Conservation (phyloP, 2,113 vertebrate species). For the Vulpes vulpes region DNA sequence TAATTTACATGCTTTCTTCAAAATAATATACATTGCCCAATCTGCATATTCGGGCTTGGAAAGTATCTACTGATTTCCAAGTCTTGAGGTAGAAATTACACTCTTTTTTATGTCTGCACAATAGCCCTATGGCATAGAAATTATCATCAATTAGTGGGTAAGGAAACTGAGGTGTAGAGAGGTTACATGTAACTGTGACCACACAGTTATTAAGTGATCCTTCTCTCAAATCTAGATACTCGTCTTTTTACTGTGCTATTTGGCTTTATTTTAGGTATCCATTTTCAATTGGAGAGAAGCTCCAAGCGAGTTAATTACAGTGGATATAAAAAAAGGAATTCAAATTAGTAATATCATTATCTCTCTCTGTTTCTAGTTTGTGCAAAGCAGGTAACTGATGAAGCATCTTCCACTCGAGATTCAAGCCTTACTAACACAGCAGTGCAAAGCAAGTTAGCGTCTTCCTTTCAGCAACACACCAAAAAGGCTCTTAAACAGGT, state of each 20-base stretch:
- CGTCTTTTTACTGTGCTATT: constrained; percentile 42
- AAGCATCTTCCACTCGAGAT: constrained; percentile 89
- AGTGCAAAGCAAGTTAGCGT: constrained; percentile 91
- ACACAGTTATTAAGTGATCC: constrained; percentile 16
- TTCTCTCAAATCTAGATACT: constrained; percentile 6
- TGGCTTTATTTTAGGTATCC: constrained; percentile 78
- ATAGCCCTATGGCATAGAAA: background rate
- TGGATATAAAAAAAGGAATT: constrained; percentile 79
- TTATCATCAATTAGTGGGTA: background rate
- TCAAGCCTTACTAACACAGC: constrained; percentile 88
- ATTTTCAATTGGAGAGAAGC: constrained; percentile 66
- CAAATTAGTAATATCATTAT: constrained; percentile 83
- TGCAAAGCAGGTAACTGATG: constrained; percentile 90
- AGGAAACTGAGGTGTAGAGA: background rate
- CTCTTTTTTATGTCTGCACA: background rate
- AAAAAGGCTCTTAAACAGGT: constrained; percentile 95
- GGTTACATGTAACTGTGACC: background rate
- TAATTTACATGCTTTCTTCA: background rate
- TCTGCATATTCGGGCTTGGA: background rate
- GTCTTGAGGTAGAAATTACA: background rate
- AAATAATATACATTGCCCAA: background rate
- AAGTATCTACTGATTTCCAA: background rate
- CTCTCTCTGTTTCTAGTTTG: constrained; percentile 87
- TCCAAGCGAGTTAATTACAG: constrained; percentile 75
- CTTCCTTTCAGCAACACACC: constrained; percentile 94